Conservation (phyloP, 37 sponge, comb jelly and placozoan species). For the Lycopodina hypogea region DNA sequence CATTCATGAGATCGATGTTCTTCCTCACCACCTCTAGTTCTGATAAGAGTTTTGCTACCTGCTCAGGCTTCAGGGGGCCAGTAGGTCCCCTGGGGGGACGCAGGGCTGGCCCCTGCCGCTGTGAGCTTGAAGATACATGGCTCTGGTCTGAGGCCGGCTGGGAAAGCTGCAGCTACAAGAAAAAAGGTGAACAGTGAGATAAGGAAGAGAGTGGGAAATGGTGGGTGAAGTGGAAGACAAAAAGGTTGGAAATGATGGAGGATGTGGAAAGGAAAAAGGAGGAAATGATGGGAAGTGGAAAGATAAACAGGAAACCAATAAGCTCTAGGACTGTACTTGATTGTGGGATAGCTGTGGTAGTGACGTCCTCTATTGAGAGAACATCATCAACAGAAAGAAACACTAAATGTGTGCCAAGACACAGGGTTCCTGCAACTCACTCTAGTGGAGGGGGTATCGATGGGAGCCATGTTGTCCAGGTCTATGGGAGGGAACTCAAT, state of each 20-base stretch:
- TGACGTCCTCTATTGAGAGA: too few species aligned
- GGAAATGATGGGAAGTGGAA: too few species aligned
- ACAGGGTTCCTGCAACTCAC: neutral
- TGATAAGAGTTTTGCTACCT: constrained; percentile 77
- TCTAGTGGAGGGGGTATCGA: constrained; percentile 69
- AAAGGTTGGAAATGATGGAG: too few species aligned
- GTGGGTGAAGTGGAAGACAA: neutral
- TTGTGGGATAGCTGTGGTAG: too few species aligned
- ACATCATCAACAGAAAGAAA: too few species aligned
- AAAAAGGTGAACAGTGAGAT: neutral
- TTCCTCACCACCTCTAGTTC: constrained; percentile 86
- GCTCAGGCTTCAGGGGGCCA: constrained; percentile 64
- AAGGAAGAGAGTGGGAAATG: neutral
- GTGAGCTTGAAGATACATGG: constrained; percentile 3
- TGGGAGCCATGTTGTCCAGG: constrained; percentile 86
- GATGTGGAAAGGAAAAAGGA: too few species aligned
- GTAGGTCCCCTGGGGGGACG: constrained; percentile 28
- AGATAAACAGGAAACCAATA: too few species aligned
- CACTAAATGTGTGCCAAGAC: neutral
- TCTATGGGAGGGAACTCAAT: constrained; percentile 93
- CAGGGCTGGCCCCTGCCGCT: neutral
- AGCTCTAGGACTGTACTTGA: too few species aligned
- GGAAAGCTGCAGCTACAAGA: neutral
- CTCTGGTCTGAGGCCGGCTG: neutral
- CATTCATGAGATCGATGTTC: constrained; percentile 90